phyloP scores from a whole-genome alignment of 2,888 invertebrate species.

The Adelphocoris suturalis region DNA sequence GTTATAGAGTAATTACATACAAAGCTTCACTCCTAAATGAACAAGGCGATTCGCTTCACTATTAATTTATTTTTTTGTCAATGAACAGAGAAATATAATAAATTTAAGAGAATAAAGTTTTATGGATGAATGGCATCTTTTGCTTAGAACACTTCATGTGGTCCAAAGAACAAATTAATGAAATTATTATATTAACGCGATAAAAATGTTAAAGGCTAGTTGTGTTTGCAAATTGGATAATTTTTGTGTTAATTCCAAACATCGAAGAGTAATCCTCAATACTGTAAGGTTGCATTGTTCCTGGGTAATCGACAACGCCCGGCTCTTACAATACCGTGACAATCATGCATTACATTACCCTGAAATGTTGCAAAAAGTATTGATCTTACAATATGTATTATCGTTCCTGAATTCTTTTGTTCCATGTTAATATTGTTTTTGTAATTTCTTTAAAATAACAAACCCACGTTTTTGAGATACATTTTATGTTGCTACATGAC shows the following conservation, averaged over 20 bases:
- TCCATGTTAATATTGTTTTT: background rate
- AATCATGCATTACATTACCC: slow-evolving; percentile 1
- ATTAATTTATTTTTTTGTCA: slow-evolving; percentile 10
- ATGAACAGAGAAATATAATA: background rate
- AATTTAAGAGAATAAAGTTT: background rate
- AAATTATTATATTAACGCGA: background rate
- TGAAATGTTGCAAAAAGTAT: background rate
- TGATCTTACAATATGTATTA: background rate
- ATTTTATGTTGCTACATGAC: background rate
- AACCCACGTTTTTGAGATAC: background rate
- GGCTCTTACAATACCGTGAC: background rate
- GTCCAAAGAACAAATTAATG: slow-evolving; percentile 13
- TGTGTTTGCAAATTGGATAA: background rate
- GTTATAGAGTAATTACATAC: slow-evolving; percentile 28
- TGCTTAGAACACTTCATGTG: slow-evolving; percentile 17
- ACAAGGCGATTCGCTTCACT: slow-evolving; percentile 1
- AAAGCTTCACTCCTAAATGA: slow-evolving; percentile 52
- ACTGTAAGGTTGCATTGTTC: slow-evolving; percentile 13
- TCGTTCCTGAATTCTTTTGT: background rate
- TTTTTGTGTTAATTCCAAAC: slow-evolving; percentile 2
- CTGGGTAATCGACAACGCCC: background rate
- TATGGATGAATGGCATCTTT: background rate
- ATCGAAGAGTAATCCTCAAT: slow-evolving; percentile 26
- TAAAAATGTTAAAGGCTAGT: background rate
- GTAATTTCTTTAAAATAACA: slow-evolving; percentile 9